Evolutionary conservation across 2,888 invertebrate species (phyloP).

Genomic region (Selenia dentaria): DNA sequence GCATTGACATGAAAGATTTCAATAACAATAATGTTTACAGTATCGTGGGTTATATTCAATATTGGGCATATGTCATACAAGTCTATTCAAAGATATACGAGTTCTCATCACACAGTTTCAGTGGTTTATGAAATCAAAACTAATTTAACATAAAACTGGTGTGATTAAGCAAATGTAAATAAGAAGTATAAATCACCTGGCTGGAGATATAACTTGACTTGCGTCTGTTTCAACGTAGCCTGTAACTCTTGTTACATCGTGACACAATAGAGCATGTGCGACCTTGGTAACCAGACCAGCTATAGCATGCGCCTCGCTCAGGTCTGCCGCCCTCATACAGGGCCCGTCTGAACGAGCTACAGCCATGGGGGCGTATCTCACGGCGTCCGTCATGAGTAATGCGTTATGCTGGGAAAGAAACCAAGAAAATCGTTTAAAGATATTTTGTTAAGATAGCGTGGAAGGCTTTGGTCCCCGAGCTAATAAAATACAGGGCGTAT

Average conservation of each 20-base stretch:
- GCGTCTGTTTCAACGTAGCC: conserved; percentile 71
- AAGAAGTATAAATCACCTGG: conserved; percentile 50
- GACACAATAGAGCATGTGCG: conserved; percentile 64
- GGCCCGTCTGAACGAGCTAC: conserved; percentile 52
- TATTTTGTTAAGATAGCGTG: too few species aligned
- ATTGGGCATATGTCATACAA: too few species aligned
- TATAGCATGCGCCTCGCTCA: conserved; percentile 75
- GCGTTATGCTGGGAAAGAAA: conserved; percentile 57
- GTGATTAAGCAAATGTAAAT: too few species aligned
- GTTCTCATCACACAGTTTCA: too few species aligned
- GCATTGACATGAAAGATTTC: conserved; percentile 18
- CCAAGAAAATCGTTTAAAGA: background rate
- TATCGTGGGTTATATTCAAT: too few species aligned
- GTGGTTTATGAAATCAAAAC: too few species aligned
- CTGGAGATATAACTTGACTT: conserved; percentile 65
- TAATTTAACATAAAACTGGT: too few species aligned
- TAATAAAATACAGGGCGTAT: too few species aligned
- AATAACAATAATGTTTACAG: background rate
- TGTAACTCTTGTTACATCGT: conserved; percentile 62
- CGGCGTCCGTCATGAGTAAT: conserved; percentile 64
- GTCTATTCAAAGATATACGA: too few species aligned
- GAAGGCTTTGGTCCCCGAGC: too few species aligned
- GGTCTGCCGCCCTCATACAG: conserved; percentile 56
- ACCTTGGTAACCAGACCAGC: conserved; percentile 68
- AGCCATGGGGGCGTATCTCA: conserved; percentile 53